Evolutionary conservation across 2,888 invertebrate species (phyloP).

Genomic region (Calameuta idolon): DNA sequence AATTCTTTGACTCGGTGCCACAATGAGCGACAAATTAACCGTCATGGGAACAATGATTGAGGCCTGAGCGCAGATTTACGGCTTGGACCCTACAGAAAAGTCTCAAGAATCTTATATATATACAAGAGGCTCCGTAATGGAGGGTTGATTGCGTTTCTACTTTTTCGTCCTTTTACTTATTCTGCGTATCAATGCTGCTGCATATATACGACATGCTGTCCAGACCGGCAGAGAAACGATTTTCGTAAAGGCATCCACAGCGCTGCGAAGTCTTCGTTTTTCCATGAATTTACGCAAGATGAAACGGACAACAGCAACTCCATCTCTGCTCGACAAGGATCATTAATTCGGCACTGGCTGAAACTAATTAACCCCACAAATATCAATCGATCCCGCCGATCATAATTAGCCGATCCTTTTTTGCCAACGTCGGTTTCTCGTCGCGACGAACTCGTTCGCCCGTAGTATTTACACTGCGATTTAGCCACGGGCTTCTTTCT

Average conservation of each 20-base stretch:
- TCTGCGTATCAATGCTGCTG: not conserved
- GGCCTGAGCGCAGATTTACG: not conserved
- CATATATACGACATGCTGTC: not conserved
- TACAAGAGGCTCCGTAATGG: not conserved
- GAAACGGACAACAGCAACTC: not conserved
- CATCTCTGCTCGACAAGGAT: not conserved
- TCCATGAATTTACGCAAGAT: not conserved
- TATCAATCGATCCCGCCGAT: not conserved
- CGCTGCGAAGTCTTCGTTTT: not conserved
- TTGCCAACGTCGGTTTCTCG: not conserved
- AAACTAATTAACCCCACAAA: not conserved
- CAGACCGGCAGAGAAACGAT: not conserved
- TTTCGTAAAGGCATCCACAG: not conserved
- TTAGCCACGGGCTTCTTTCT: constrained; percentile 5
- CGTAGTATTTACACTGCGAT: not conserved
- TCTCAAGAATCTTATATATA: not conserved
- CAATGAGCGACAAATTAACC: constrained; percentile 3
- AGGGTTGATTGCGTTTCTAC: not conserved
- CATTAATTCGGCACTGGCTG: not conserved
- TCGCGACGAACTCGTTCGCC: not conserved
- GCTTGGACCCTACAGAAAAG: not conserved
- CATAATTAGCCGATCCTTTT: not conserved
- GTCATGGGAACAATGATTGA: not conserved
- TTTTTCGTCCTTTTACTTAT: not conserved
- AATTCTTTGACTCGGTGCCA: not conserved